Evolutionary conservation across 2,113 vertebrate genomes (phyloP).

Genomic region (Ophiodon elongatus): DNA sequence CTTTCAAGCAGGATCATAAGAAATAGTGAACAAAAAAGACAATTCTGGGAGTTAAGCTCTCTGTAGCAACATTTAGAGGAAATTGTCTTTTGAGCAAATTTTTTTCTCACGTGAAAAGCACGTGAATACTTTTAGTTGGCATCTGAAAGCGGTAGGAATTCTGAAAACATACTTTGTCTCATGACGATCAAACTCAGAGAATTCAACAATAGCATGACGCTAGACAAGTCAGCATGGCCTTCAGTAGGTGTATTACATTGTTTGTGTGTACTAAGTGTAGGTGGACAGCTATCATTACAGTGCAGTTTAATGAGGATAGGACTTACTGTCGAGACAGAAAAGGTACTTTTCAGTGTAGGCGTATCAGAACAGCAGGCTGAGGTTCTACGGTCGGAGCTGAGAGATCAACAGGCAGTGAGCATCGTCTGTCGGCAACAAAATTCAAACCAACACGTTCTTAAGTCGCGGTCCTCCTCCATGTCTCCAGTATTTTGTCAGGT

Average conservation of each 20-base stretch:
- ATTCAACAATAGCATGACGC: constrained; percentile 4
- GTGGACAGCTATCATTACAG: constrained; percentile 52
- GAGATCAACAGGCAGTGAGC: constrained; percentile 78
- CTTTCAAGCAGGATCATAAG: background rate
- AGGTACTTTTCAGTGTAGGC: constrained; percentile 59
- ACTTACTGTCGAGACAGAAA: constrained; percentile 56
- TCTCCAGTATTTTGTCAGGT: constrained; percentile 4
- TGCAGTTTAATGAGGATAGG: constrained; percentile 53
- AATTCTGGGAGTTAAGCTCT: constrained; percentile 4
- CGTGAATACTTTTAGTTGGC: background rate
- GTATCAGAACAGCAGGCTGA: constrained; percentile 70
- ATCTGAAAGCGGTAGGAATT: background rate
- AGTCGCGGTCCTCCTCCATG: background rate
- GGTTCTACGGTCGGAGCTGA: constrained; percentile 76
- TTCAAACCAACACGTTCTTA: constrained; percentile 46
- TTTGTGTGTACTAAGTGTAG: constrained; percentile 13
- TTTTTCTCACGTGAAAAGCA: background rate
- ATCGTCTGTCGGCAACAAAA: constrained; percentile 61
- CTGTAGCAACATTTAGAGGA: background rate
- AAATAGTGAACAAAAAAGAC: background rate
- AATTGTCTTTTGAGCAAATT: constrained; percentile 1
- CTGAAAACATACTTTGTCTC: background rate
- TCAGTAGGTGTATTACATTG: constrained; percentile 14
- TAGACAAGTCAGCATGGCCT: constrained; percentile 32
- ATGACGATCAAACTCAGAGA: constrained; percentile 13